These are phyloP conservation scores for Thecophora atra DNA, from an alignment of 2,888 invertebrate species.

Conservation along the genomic window DNA sequence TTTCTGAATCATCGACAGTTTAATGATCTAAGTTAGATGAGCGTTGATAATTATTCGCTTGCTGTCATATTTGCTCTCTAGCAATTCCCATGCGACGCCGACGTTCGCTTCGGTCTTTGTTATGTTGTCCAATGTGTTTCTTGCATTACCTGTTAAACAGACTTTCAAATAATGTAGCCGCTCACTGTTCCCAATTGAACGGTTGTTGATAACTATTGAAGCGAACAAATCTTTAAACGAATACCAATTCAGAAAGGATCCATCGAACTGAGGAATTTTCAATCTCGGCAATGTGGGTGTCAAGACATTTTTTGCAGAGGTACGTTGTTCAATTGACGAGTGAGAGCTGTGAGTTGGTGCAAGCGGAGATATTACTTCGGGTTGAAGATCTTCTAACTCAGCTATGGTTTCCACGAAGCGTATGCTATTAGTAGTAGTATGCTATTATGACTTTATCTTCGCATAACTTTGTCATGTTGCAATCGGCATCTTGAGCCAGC, in stretches of 20 bases:
- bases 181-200: not conserved
- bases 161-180: conserved; percentile 24
- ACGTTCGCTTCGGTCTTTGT: conserved; percentile 33
- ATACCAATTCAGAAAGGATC: conserved; percentile 23
- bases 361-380: not conserved
- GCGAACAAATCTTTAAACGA: conserved; percentile 32
- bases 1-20: not conserved
- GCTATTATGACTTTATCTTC: not conserved
- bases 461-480: not conserved
- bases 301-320: not conserved
- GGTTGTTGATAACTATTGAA: conserved; percentile 14
- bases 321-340: not conserved
- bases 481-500: not conserved
- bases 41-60: conserved; percentile 30
- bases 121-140: conserved; percentile 22
- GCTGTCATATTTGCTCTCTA: conserved; percentile 32
- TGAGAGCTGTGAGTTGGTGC: not conserved
- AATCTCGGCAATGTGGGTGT: conserved; percentile 16
- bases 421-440: conserved; percentile 9
- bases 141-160: conserved; percentile 7
- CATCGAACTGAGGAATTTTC: conserved; percentile 35
- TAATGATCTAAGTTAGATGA: conserved; percentile 15
- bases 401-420: conserved; percentile 24
- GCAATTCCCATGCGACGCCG: conserved; percentile 27
- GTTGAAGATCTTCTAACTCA: conserved; percentile 6